Evolutionary conservation across 2,888 invertebrate genomes (phyloP), one percentile per base, ranked within the genome.

Genomic region (Trypoxylon attenuatum): DNA sequence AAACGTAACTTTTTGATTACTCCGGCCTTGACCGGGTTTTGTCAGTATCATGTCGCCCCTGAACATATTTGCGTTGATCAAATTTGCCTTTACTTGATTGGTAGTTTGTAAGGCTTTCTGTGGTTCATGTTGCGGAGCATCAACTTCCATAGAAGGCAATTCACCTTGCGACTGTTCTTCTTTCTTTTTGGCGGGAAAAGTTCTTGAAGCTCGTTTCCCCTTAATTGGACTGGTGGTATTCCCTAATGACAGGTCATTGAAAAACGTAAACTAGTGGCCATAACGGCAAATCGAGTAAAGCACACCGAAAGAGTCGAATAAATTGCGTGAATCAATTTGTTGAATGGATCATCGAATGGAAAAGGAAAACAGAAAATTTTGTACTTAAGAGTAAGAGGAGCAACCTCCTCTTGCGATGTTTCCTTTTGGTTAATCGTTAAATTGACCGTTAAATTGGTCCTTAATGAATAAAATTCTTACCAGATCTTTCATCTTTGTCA

Each of bases 51-150:
- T 85, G 42, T 86, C 86, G 2, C 84, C 85, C 54, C 85, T 85
- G n/a, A 85, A 80, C 83, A 85, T 87, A 50, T 86, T 87, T 8
- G 86, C 80, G 55, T 64, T 90, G 87, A 82, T 91, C 88, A 79
- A 86, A 87, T 83, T 88, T 84, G 77, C 91, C 88, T 78, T 90
- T 84, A 79, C 88, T 87, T 76, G 87, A 87, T 81, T 87, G 69
- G 78, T 86, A 70, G 79, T 82, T 74, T 76, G 88, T 76, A 74
- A 71, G 33, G 79, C 78, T 69, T 82, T 86, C 18, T 83, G 80
- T 13, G 66, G 39, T 0, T 15, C 15, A 0, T 56, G 18, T 5
- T 72, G 41, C 2, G 65, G 46, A 2, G 80, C 79, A 41, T 80
- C 79, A 25, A 42, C 47, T 1, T 47, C 18, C 2, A 62, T 33